Base-by-base conservation (phyloP, 2,113 vertebrate species). In the Crotalus tigris region DNA sequence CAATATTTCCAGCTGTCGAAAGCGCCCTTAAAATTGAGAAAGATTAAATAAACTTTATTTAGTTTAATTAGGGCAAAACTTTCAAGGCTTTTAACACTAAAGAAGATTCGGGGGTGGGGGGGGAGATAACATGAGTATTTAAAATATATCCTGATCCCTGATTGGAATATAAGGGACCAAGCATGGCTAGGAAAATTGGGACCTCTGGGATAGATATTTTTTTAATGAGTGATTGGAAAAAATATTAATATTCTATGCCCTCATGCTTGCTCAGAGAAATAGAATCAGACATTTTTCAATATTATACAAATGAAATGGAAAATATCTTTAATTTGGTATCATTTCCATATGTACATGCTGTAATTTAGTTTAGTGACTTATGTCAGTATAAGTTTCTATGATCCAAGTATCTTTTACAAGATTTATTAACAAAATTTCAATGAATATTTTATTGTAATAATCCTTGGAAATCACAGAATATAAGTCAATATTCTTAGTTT, bases 1-100 rank as follows among this genome's bases (percentile, higher is more conserved):
- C 91, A 97, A 85, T 44, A 97, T 94, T 96, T 97, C 93, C 46
- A 98, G 69, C 88, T 98, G 97, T 90, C 0, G 91, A 94, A 98
- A 98, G 91, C 92, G 89, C 88, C 95, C 97, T 97, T 58, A 92
- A 90, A 33, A 87, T 94, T 92, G 49, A 87, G 13, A 95, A 53
- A 95, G 94, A 44, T 11, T 96, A 94, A 89, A 51, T 1, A 97
- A 54, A 55, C n/a, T 2, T 54, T 87, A 21, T 46, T 57, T 86
- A 55, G 8, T 26, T 91, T 46, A 57, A 15, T 85, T 85, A 15
- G 4, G 29, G 49, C 49, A n/a, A 54, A 91, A 54, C 1, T 5
- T 24, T 39, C 5, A 55, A 54, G 23, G 49, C 44, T 51, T 44
- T 51, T 59, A 59, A 29, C 17, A 4, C 8, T 26, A 53, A 89